These are phyloP conservation scores for Scelioninae gen. 1 DNA, from an alignment of 2,888 invertebrate species.

Conservation along the genomic window DNA sequence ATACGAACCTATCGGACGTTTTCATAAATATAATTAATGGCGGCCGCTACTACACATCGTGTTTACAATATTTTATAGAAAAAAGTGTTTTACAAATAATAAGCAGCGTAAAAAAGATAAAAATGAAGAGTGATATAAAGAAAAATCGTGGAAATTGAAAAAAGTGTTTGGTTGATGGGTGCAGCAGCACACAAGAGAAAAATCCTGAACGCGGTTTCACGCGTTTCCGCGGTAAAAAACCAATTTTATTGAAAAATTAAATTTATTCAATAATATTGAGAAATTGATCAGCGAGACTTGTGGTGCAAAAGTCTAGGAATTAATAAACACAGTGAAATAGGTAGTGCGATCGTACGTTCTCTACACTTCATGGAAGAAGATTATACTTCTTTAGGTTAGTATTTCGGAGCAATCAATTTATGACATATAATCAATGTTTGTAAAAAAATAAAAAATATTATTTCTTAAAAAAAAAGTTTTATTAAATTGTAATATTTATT, in stretches of 20 bases:
- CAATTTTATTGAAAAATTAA: background rate
- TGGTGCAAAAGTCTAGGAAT: constrained; percentile 11
- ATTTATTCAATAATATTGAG: background rate
- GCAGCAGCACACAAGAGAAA: background rate
- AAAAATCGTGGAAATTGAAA: background rate
- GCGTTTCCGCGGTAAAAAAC: background rate
- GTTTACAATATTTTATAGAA: too few relatives aligned
- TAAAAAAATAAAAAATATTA: too few relatives aligned
- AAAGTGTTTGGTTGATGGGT: constrained; percentile 12
- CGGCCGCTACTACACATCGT: too few relatives aligned
- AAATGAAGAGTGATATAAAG: too few relatives aligned
- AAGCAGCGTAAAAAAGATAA: too few relatives aligned
- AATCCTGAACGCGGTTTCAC: background rate
- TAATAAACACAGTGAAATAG: background rate
- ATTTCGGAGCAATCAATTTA: background rate
- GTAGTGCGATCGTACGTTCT: background rate
- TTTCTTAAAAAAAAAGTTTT: too few relatives aligned
- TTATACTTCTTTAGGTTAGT: background rate
- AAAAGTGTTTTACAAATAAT: too few relatives aligned
- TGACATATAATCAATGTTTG: too few relatives aligned
- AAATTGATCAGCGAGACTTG: constrained; percentile 8
- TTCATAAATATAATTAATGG: too few relatives aligned
- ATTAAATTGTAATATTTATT: too few relatives aligned
- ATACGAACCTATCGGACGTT: too few relatives aligned
- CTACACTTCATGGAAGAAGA: background rate